phyloP scores from a whole-genome alignment of 2,113 vertebrate genomes.

The Candoia aspera region DNA sequence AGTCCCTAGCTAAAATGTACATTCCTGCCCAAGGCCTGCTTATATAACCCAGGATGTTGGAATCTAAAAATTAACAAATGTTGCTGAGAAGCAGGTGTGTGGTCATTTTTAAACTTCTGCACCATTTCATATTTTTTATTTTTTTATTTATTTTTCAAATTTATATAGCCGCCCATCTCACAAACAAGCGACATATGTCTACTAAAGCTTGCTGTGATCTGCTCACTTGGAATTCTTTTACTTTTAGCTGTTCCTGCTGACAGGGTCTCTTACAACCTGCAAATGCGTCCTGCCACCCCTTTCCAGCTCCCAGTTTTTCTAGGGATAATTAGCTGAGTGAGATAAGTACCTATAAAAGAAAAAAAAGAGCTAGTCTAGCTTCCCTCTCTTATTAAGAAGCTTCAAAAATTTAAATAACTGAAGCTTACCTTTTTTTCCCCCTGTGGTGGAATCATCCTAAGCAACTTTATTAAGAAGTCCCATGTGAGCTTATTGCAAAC shows the following conservation, averaged over 20 bases:
- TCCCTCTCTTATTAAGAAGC: neutral
- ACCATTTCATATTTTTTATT: neutral
- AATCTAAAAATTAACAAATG: neutral
- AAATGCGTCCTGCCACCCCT: neutral
- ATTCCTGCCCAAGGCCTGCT: constrained; percentile 25
- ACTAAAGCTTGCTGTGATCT: neutral
- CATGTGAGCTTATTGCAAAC: neutral
- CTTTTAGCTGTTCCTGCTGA: neutral
- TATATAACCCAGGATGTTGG: neutral
- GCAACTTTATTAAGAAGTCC: neutral
- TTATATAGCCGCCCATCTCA: too few relatives aligned
- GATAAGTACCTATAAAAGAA: neutral
- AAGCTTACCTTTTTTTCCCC: neutral
- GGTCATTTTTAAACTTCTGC: neutral
- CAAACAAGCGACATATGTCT: neutral
- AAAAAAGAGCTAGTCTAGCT: neutral
- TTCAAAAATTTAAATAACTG: neutral
- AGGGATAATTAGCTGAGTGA: neutral
- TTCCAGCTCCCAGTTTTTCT: neutral
- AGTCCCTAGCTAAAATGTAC: constrained; percentile 40
- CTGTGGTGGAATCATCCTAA: neutral
- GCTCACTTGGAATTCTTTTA: neutral
- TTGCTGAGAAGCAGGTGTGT: neutral
- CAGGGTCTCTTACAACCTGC: neutral
- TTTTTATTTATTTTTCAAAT: too few relatives aligned